These are phyloP conservation scores for Sardina pilchardus DNA, from an alignment of 2,113 vertebrate species.

Conservation along the genomic window DNA sequence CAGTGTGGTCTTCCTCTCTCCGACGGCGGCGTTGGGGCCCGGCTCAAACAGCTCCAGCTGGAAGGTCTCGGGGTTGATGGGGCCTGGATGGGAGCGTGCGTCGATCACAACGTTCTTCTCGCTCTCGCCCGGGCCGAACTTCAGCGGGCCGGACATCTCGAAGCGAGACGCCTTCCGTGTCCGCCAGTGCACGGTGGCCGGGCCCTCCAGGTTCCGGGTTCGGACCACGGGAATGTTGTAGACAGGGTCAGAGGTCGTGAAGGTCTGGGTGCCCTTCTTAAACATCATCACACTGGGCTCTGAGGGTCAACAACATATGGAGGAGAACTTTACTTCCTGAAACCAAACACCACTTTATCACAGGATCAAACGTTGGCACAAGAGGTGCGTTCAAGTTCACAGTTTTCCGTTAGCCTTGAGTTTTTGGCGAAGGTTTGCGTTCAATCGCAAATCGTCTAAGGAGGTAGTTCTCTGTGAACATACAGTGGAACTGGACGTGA, in stretches of 20 bases:
- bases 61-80: constrained; percentile 62
- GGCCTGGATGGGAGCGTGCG: constrained; percentile 40
- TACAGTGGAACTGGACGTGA: too few relatives aligned
- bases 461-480: too few relatives aligned
- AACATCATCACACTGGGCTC: constrained; percentile 71
- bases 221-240: constrained; percentile 73
- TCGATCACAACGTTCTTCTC: constrained; percentile 72
- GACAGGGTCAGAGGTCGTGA: constrained; percentile 54
- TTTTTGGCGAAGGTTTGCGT: too few relatives aligned
- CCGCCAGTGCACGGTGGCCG: constrained; percentile 67
- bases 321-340: neutral
- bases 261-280: constrained; percentile 69
- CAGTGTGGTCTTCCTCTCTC: constrained; percentile 67
- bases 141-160: constrained; percentile 59
- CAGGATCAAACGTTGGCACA: too few relatives aligned
- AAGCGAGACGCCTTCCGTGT: constrained; percentile 66
- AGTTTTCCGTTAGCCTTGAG: too few relatives aligned
- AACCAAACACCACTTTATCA: too few relatives aligned
- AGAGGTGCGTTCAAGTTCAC: too few relatives aligned
- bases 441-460: too few relatives aligned
- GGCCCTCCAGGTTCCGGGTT: constrained; percentile 58
- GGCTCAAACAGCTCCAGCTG: constrained; percentile 74
- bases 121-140: constrained; percentile 66
- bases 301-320: constrained; percentile 32
- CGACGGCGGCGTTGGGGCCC: constrained; percentile 59